Evolutionary conservation across 1,140 invertebrate species (phyloP).

Genomic region (Atopsyche davidsoni): DNA sequence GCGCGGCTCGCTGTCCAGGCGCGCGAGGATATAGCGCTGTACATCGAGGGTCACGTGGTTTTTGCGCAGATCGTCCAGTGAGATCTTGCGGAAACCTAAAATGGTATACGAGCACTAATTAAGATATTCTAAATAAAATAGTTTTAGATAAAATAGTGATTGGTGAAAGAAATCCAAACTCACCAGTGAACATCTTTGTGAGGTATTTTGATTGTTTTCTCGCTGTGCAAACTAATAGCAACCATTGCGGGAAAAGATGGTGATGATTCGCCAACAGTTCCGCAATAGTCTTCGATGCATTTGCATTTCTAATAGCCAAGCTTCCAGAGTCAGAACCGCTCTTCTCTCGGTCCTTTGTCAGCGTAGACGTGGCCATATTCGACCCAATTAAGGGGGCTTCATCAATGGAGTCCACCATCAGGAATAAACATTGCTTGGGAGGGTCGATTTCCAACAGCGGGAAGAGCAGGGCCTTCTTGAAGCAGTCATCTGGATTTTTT

Average conservation of each 20-base stretch:
- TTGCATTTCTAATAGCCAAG: slow-evolving; percentile 40
- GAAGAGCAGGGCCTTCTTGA: slow-evolving; percentile 82
- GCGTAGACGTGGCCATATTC: slow-evolving; percentile 33
- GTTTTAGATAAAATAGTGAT: no score
- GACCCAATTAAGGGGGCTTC: slow-evolving; percentile 54
- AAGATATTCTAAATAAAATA: no score
- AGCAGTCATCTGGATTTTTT: slow-evolving; percentile 81
- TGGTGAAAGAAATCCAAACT: no score
- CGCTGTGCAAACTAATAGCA: slow-evolving; percentile 85
- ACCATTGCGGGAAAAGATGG: slow-evolving; percentile 89
- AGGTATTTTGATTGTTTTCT: slow-evolving; percentile 79
- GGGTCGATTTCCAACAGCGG: slow-evolving; percentile 78
- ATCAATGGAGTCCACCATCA: slow-evolving; percentile 89
- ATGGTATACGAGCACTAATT: neutral
- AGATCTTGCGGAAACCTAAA: slow-evolving; percentile 83
- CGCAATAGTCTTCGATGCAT: slow-evolving; percentile 64
- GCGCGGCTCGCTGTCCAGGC: slow-evolving; percentile 78
- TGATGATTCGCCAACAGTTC: slow-evolving; percentile 84
- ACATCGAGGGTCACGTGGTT: slow-evolving; percentile 86
- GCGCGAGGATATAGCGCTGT: slow-evolving; percentile 88
- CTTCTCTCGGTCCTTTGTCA: slow-evolving; percentile 38
- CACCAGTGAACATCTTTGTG: slow-evolving; percentile 78
- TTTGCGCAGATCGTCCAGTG: slow-evolving; percentile 83
- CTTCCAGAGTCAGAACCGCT: slow-evolving; percentile 33
- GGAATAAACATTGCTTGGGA: slow-evolving; percentile 74